Base-by-base conservation (phyloP, 1,140 invertebrate species). In the Drosophila carrolli region DNA sequence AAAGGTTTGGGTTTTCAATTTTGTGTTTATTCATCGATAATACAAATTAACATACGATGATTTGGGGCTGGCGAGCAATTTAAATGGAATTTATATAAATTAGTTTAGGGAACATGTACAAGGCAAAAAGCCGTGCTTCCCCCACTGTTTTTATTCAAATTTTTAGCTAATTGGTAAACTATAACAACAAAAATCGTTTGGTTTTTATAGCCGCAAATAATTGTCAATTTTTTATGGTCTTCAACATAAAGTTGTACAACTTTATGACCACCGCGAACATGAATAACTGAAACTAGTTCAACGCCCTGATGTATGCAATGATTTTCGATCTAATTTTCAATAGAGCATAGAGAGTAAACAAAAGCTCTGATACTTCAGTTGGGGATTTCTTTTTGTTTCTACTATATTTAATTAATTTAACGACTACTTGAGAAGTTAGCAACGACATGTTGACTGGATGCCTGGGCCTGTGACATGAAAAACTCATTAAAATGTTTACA, bases 401-500 rank as follows among this genome's bases (percentile, higher is more conserved):
- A 72, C 71, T 77, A 78, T 91, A 91, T 91, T 91, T 91, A 91
- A 91, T 91, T 91, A 91, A 91, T 91, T 91, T 91, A 88, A 89
- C 83, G 89, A 91, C 89, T 91, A 91, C 89, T 91, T 91, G 89
- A 91, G 88, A 88, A 91, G 89, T 91, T 88, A 75, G 72, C 80
- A 62, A 40, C 51, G 74, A 89, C 73, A 83, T 75, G 73, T 55
- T 58, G 77, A 47, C 67, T 55, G 53, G 14, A 40, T 56, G 46
- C 54, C 59, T n/a, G 54, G 74, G 76, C 57, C 63, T 47, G 62
- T 62, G 77, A 91, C 82, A 91, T 89, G 89, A 84, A 89, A 91
- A 91, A 91, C 89, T 91, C 89, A 91, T 91, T 91, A 91, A 91
- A 91, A 89, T 91, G 89, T 91, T 91, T 91, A 89, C 89, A 89